Conservation (phyloP, 2,797 vertebrate species). For the Coregonus suidteri region DNA sequence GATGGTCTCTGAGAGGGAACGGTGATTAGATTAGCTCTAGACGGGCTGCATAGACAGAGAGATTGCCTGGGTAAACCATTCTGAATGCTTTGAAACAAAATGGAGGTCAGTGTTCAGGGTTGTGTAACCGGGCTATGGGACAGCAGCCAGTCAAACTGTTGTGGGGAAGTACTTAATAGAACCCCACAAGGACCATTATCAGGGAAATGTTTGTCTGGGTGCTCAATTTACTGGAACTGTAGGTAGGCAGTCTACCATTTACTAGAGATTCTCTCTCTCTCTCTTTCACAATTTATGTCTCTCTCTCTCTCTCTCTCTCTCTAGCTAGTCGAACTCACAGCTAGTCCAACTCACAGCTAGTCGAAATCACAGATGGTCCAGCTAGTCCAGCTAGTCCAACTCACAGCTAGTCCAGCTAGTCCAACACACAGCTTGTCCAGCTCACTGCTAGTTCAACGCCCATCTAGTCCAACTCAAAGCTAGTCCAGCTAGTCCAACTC, state of each 20-base stretch:
- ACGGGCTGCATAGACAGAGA: constrained; percentile 60
- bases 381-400: too few relatives aligned
- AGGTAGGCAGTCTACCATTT: constrained; percentile 28
- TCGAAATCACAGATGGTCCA: too few relatives aligned
- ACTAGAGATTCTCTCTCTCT: background rate
- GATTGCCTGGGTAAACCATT: constrained; percentile 38
- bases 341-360: too few relatives aligned
- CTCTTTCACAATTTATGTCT: constrained; percentile 16
- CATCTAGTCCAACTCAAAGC: too few relatives aligned
- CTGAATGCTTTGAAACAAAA: too few relatives aligned
- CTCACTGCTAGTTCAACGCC: too few relatives aligned
- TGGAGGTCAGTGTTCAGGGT: too few relatives aligned
- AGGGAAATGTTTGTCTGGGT: constrained; percentile 79
- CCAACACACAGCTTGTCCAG: too few relatives aligned
- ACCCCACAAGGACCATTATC: constrained; percentile 74
- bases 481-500: too few relatives aligned
- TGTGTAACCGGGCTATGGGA: constrained; percentile 24
- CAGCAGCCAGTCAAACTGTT: constrained; percentile 68
- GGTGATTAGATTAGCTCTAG: constrained; percentile 82
- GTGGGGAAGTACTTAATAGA: constrained; percentile 81
- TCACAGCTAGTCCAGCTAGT: too few relatives aligned
- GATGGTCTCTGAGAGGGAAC: constrained; percentile 77
- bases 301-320: background rate
- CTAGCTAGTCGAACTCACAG: too few relatives aligned
- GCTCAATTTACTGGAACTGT: constrained; percentile 50